Evolutionary conservation across 2,113 vertebrate genomes (phyloP).

Genomic region (Festucalex cinctus): DNA sequence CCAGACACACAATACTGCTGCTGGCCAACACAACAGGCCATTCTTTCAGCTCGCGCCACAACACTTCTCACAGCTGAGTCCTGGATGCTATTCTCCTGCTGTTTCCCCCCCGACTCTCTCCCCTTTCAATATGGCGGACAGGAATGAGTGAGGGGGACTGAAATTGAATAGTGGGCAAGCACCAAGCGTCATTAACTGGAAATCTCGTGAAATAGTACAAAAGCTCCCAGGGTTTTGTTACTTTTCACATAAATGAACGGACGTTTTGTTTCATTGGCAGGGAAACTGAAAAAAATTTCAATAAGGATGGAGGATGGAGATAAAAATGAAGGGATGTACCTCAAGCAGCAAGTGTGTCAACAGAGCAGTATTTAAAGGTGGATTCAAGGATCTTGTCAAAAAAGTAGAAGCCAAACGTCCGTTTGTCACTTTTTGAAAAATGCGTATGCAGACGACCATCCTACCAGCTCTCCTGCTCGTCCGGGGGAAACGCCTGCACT

Average conservation of each 20-base stretch:
- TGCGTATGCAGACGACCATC: no score
- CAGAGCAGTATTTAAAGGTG: conserved; percentile 41
- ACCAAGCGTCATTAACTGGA: conserved; percentile 52
- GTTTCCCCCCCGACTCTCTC: conserved; percentile 52
- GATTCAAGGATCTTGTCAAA: no score
- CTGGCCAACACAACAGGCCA: conserved; percentile 80
- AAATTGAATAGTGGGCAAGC: conserved; percentile 39
- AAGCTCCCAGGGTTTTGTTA: conserved; percentile 18
- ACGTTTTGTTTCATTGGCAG: conserved; percentile 24
- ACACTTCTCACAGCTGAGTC: conserved; percentile 74
- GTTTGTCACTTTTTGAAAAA: no score
- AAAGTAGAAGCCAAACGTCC: no score
- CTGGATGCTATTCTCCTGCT: conserved; percentile 68
- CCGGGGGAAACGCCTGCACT: no score
- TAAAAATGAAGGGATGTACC: conserved; percentile 52
- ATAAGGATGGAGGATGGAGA: conserved; percentile 6
- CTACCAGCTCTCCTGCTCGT: no score
- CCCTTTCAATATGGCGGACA: conserved; percentile 52
- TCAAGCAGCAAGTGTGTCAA: conserved; percentile 57
- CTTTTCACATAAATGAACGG: conserved; percentile 1
- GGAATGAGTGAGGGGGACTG: conserved; percentile 15
- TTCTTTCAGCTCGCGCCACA: conserved; percentile 74
- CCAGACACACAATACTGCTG: conserved; percentile 64
- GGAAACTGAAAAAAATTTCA: conserved; percentile 1
- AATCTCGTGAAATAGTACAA: conserved; percentile 46